Conservation (phyloP, 1,140 invertebrate species). For the Conopomorpha cramerella region DNA sequence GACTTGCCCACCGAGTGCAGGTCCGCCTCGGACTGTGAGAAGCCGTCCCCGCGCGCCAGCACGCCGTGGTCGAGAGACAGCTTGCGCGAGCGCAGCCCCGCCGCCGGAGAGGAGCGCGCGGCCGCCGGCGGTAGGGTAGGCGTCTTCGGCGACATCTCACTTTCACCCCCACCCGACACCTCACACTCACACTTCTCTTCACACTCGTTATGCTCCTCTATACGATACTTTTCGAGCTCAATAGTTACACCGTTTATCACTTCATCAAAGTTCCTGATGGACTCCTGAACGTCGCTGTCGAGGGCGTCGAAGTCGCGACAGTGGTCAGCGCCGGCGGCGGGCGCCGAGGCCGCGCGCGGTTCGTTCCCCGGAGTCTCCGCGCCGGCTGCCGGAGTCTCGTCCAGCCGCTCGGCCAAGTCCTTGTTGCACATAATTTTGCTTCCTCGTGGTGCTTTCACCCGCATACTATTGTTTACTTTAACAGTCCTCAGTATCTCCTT, state of each 20-base stretch:
- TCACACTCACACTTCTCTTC: too few species aligned
- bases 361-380: neutral
- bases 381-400: constrained; percentile 6
- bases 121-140: constrained; percentile 1
- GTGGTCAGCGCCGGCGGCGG: too few species aligned
- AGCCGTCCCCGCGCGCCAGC: constrained; percentile 21
- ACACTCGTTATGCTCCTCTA: too few species aligned
- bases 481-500: constrained; percentile 42
- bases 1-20: constrained; percentile 40
- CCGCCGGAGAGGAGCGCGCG: constrained; percentile 6
- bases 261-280: too few species aligned
- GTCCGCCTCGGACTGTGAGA: constrained; percentile 43
- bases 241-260: too few species aligned
- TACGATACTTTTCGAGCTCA: too few species aligned
- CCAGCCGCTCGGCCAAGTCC: constrained; percentile 28
- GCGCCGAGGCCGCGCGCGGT: too few species aligned
- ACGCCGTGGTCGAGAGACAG: constrained; percentile 40
- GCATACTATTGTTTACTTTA: constrained; percentile 45
- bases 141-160: too few species aligned
- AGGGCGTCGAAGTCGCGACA: too few species aligned
- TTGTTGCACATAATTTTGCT: constrained; percentile 35
- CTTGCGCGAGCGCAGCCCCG: constrained; percentile 24
- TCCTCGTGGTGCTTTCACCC: constrained; percentile 28
- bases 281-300: too few species aligned
- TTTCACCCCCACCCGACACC: too few species aligned